A percentile compares a stretch with the other conserved stretches of the same genome.
phyloP scores from a whole-genome alignment of 1,140 invertebrate genomes.

The Argopecten irradians region DNA sequence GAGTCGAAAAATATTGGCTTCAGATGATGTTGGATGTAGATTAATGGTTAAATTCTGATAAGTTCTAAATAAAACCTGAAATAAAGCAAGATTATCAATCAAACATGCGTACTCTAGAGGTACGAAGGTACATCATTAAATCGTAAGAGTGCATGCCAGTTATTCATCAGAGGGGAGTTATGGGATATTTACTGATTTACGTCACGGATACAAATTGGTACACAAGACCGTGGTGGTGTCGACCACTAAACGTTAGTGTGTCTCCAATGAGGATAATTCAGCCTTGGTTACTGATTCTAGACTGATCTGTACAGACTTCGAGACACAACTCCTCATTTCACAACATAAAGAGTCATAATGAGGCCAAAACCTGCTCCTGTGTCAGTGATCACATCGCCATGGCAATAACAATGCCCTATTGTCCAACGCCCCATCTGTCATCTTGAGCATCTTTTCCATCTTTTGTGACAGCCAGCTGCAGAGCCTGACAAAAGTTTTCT shows the following conservation, averaged over 20 bases:
- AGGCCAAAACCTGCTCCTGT: slow-evolving; percentile 8
- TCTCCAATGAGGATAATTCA: not conserved
- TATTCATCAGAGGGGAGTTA: not conserved
- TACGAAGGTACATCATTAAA: not conserved
- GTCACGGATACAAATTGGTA: not conserved
- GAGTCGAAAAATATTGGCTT: no score
- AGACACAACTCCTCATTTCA: slow-evolving; percentile 7
- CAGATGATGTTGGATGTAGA: not conserved
- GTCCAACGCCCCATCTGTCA: slow-evolving; percentile 19
- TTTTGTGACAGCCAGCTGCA: slow-evolving; percentile 20
- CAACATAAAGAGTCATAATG: not conserved
- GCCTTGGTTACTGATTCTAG: not conserved
- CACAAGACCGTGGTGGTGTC: not conserved
- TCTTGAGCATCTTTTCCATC: slow-evolving; percentile 21
- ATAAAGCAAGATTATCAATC: not conserved
- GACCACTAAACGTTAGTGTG: not conserved
- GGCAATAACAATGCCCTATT: slow-evolving; percentile 4
- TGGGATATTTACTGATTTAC: not conserved
- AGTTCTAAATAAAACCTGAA: not conserved
- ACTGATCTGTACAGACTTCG: not conserved
- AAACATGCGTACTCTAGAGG: not conserved
- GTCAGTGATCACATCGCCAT: slow-evolving; percentile 11
- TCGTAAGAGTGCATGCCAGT: not conserved
- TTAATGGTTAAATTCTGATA: not conserved
- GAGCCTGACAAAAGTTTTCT: not conserved